Evolutionary conservation across 2,797 vertebrate species (phyloP).

Genomic region (Rhyacichthys aspro): DNA sequence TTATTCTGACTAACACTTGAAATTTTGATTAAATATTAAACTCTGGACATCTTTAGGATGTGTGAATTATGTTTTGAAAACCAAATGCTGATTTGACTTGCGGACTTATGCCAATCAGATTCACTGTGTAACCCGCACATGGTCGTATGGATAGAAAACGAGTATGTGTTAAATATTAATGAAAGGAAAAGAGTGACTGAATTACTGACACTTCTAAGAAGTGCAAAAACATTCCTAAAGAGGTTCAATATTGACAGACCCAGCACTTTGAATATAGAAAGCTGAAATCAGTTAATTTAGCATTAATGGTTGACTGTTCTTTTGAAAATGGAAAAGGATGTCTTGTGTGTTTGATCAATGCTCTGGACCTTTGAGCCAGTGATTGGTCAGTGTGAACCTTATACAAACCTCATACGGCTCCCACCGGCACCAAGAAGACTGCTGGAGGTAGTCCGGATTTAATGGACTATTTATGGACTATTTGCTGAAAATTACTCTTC

Average conservation of each 20-base stretch:
- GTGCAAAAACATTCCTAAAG: slow-evolving; percentile 73
- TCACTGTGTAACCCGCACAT: slow-evolving; percentile 64
- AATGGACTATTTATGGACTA: slow-evolving; percentile 64
- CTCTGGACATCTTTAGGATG: slow-evolving; percentile 54
- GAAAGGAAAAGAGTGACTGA: slow-evolving; percentile 44
- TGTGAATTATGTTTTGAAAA: slow-evolving; percentile 67
- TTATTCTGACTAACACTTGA: slow-evolving; percentile 75
- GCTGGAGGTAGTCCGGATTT: slow-evolving; percentile 38
- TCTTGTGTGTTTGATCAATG: slow-evolving; percentile 37
- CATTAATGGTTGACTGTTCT: slow-evolving; percentile 28
- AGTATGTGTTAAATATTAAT: slow-evolving; percentile 71
- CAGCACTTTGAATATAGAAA: slow-evolving; percentile 40
- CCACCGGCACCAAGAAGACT: slow-evolving; percentile 30
- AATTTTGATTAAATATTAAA: slow-evolving; percentile 69
- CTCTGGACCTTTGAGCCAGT: slow-evolving; percentile 35
- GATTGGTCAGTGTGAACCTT: slow-evolving; percentile 55
- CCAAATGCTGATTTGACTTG: slow-evolving; percentile 75
- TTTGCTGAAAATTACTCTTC: slow-evolving; percentile 46
- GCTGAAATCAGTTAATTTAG: slow-evolving; percentile 34
- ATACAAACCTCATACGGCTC: slow-evolving; percentile 57
- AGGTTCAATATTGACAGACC: slow-evolving; percentile 54
- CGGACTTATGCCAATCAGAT: slow-evolving; percentile 72
- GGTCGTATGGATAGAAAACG: slow-evolving; percentile 49
- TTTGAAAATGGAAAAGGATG: slow-evolving; percentile 5
- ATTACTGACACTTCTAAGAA: slow-evolving; percentile 73